These are phyloP conservation scores for Biston stratarius DNA, from an alignment of 2,888 invertebrate species.

Conservation along the genomic window DNA sequence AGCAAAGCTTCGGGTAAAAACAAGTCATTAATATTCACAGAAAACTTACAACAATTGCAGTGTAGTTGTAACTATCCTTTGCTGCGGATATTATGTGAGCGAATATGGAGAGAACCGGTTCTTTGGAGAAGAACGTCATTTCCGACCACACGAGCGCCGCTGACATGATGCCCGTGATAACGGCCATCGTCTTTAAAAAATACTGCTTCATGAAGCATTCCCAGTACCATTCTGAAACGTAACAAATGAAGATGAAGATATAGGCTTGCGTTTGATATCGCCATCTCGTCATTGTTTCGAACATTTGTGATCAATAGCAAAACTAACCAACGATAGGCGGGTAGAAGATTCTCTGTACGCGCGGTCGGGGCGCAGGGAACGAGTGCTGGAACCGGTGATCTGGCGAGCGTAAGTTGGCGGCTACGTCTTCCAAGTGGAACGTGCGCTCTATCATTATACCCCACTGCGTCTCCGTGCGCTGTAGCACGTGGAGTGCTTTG, in stretches of 20 bases:
- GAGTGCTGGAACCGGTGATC: slow-evolving; percentile 88
- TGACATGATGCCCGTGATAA: slow-evolving; percentile 92
- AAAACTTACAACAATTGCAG: slow-evolving; percentile 94
- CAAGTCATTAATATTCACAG: no score
- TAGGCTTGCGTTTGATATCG: no score
- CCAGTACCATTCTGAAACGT: slow-evolving; percentile 97
- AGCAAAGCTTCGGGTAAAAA: neutral
- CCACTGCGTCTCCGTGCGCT: slow-evolving; percentile 98
- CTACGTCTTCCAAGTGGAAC: slow-evolving; percentile 94
- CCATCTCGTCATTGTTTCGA: no score
- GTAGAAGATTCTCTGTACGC: slow-evolving; percentile 87
- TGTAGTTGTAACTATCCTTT: slow-evolving; percentile 94
- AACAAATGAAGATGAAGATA: neutral
- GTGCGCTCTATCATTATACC: slow-evolving; percentile 92
- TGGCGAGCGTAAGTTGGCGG: slow-evolving; percentile 89
- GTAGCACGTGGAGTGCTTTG: slow-evolving; percentile 95
- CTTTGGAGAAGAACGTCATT: slow-evolving; percentile 97
- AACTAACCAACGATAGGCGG: slow-evolving; percentile 88
- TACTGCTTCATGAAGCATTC: slow-evolving; percentile 94
- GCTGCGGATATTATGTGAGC: slow-evolving; percentile 96
- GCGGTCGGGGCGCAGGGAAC: slow-evolving; percentile 88
- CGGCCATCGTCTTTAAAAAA: slow-evolving; percentile 90
- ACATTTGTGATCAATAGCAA: no score
- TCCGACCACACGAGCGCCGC: slow-evolving; percentile 99
- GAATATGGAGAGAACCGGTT: slow-evolving; percentile 97